Evolutionary conservation across 2,113 vertebrate species (phyloP), one percentile per base, ranked within the genome.

Genomic region (Dasyornis broadbenti): DNA sequence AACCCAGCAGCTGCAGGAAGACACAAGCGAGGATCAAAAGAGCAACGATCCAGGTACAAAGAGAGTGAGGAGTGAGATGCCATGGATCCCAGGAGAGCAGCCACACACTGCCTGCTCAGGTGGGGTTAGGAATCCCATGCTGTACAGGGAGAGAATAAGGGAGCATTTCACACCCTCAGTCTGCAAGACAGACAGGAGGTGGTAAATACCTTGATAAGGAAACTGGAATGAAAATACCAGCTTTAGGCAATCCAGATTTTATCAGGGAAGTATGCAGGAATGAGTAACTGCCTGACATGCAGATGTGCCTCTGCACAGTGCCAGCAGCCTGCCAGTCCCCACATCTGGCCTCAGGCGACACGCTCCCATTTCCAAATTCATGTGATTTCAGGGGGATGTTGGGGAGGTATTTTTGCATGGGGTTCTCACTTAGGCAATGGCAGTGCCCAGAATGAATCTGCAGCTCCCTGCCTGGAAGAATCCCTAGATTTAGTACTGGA

Each of bases 181-280:
- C 93, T 97, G 87, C 71, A 88, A 94, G 82, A 84, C 82, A 96
- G 89, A 88, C 82, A 77, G 82, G 71, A 96, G 96, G 88, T 95
- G 85, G 94, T 95, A 95, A 95, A 96, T 94, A 96, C 91, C 85
- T 92, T 94, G 96, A 96, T 96, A 97, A 97, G 96, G 92, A 94
- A 94, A 93, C 93, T 93, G 64, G 87, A 96, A 91, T 88, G 94
- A 95, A 96, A 95, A 95, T 88, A 94, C 87, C 82, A 78, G 95
- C 94, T 97, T 95, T 95, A 96, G 95, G 95, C 95, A 90, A 95
- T 95, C 92, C 79, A 96, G 94, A 95, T 97, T 92, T 96, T 96
- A 95, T 97, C 95, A 81, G 87, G 85, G 92, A 94, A 95, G 84
- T 69, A 96, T 96, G 94, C 92, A 95, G 85, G 82, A 92, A 95